phyloP scores from a whole-genome alignment of 2,888 invertebrate species.

The Chrysolina americana region DNA sequence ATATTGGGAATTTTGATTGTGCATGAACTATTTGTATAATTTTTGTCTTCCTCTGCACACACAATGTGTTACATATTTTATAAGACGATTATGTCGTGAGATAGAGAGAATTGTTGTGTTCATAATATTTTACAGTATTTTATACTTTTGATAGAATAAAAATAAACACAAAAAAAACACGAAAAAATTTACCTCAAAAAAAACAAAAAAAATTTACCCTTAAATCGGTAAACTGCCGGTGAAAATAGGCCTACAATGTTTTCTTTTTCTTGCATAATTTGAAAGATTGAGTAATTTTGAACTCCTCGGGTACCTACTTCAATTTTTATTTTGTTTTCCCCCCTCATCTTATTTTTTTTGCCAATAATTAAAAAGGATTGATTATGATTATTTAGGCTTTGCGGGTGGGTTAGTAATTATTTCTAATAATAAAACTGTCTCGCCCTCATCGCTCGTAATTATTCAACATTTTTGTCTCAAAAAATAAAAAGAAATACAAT shows the following conservation, averaged over 20 bases:
- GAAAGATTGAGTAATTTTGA: too few relatives aligned
- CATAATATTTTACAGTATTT: slow-evolving; percentile 70
- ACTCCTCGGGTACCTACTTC: too few relatives aligned
- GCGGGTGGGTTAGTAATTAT: too few relatives aligned
- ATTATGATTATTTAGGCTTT: too few relatives aligned
- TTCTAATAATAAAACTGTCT: too few relatives aligned
- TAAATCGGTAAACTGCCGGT: slow-evolving; percentile 44
- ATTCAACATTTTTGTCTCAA: too few relatives aligned
- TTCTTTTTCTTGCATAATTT: slow-evolving; percentile 34
- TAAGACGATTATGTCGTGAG: slow-evolving; percentile 60
- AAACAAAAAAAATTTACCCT: slow-evolving; percentile 50
- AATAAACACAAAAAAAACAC: slow-evolving; percentile 59
- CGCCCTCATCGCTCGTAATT: too few relatives aligned
- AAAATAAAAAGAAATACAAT: too few relatives aligned
- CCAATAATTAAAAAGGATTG: too few relatives aligned
- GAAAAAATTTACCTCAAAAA: slow-evolving; percentile 59
- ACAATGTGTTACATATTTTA: slow-evolving; percentile 28
- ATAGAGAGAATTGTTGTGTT: slow-evolving; percentile 71
- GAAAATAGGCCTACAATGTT: slow-evolving; percentile 45
- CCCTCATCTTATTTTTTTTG: too few relatives aligned
- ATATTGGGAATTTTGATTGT: slow-evolving; percentile 46
- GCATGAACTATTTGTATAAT: slow-evolving; percentile 49
- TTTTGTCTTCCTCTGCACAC: slow-evolving; percentile 55
- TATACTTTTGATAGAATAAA: slow-evolving; percentile 68
- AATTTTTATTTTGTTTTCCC: too few relatives aligned